These are phyloP conservation scores for Sebastes minor DNA, from an alignment of 2,797 vertebrate genomes.

Conservation along the genomic window DNA sequence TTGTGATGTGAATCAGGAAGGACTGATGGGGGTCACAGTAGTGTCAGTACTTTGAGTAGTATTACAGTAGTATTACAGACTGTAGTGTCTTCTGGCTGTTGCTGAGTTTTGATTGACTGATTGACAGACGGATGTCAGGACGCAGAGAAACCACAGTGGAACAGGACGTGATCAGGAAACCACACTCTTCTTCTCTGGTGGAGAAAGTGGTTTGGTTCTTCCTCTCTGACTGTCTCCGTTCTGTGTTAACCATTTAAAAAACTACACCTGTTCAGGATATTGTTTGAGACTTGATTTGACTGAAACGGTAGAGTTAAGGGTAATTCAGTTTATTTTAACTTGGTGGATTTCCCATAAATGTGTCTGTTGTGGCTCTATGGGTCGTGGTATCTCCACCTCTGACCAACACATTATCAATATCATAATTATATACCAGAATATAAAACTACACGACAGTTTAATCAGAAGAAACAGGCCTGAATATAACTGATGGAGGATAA, in stretches of 20 bases:
- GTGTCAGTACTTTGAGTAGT: not conserved
- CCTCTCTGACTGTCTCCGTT: not conserved
- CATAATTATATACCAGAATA: too few relatives aligned
- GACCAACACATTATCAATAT: too few relatives aligned
- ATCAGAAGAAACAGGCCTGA: too few relatives aligned
- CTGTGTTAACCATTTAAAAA: not conserved
- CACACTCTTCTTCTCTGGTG: constrained; percentile 2
- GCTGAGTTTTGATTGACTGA: not conserved
- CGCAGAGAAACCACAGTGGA: not conserved
- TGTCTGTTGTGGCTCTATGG: too few relatives aligned
- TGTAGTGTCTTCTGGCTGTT: not conserved
- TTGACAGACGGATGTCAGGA: not conserved
- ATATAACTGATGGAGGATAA: too few relatives aligned
- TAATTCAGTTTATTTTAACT: too few relatives aligned
- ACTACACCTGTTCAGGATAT: not conserved
- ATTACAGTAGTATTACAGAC: too few relatives aligned
- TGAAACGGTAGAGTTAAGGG: too few relatives aligned
- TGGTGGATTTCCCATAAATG: too few relatives aligned
- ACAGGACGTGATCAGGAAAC: constrained; percentile 1
- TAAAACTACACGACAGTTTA: too few relatives aligned
- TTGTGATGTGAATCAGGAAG: not conserved
- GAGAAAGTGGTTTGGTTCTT: not conserved
- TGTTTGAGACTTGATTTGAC: not conserved
- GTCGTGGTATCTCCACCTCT: too few relatives aligned
- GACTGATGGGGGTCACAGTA: not conserved